Evolutionary conservation across 2,888 invertebrate species (phyloP).

Genomic region (Bimastos eiseni): DNA sequence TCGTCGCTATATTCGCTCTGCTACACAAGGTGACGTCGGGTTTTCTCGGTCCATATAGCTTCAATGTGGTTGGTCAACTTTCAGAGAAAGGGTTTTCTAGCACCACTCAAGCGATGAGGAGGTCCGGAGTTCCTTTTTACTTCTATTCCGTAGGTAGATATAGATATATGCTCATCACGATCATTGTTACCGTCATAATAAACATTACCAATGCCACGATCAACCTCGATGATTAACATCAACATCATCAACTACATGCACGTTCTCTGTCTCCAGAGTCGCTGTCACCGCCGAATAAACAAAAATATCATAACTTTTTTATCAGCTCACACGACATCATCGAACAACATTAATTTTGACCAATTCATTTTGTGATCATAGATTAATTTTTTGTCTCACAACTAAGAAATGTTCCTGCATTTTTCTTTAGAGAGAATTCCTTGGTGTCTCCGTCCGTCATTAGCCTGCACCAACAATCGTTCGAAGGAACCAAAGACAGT

Average conservation of each 20-base stretch:
- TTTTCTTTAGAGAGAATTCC: not conserved
- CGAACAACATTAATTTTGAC: not conserved
- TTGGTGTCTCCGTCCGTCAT: not conserved
- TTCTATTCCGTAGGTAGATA: no score
- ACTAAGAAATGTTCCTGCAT: no score
- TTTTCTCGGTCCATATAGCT: no score
- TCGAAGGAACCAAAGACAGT: not conserved
- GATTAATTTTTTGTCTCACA: not conserved
- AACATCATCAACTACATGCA: constrained; percentile 32
- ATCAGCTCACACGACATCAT: not conserved
- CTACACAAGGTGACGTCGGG: no score
- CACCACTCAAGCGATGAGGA: no score
- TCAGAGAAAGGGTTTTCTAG: no score
- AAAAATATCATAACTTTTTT: no score
- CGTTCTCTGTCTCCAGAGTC: not conserved
- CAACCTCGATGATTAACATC: constrained; percentile 35
- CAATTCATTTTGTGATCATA: not conserved
- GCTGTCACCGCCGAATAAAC: not conserved
- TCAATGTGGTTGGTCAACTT: no score
- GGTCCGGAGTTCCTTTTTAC: no score
- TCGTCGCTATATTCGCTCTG: no score
- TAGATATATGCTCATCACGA: not conserved
- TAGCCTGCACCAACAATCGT: not conserved
- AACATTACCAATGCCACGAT: constrained; percentile 37
- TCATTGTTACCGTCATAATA: constrained; percentile 30